A percentile compares a stretch with the other conserved stretches of the same genome.
Conservation (phyloP, 2,797 vertebrate genomes). For the Carapus acus region DNA sequence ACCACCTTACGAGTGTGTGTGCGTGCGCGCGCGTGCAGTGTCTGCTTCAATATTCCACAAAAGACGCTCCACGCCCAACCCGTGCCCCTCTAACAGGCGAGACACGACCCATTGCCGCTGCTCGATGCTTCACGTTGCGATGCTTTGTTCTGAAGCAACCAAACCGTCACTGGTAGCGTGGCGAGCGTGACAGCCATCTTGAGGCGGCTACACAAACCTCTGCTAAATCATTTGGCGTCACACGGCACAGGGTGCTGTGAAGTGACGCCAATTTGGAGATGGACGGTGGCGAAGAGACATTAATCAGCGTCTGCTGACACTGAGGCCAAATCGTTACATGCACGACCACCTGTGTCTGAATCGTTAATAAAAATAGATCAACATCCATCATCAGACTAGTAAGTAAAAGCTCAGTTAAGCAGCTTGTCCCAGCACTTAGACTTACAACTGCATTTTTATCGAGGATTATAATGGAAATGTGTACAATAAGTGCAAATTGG, state of each 20-base stretch:
- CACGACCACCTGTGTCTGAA: constrained; percentile 5
- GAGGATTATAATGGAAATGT: constrained; percentile 74
- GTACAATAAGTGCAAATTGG: constrained; percentile 81
- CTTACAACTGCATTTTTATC: constrained; percentile 46
- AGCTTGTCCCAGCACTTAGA: constrained; percentile 49
- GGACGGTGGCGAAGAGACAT: too few species aligned
- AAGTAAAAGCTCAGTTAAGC: constrained; percentile 19
- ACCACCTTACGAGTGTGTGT: background rate
- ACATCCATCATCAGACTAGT: constrained; percentile 11
- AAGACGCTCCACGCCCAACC: too few species aligned
- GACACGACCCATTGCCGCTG: too few species aligned
- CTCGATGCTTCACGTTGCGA: background rate
- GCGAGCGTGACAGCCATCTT: too few species aligned
- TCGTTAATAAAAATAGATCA: constrained; percentile 28
- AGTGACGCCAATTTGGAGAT: too few species aligned
- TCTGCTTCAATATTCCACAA: constrained; percentile 4
- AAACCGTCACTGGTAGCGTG: too few species aligned
- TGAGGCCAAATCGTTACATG: constrained; percentile 6
- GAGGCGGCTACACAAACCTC: too few species aligned
- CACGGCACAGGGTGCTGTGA: too few species aligned
- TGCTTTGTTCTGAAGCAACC: too few species aligned
- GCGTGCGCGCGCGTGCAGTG: background rate
- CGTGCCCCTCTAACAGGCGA: too few species aligned
- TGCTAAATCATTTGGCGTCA: too few species aligned
- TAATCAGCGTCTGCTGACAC: background rate